A percentile compares a stretch with the other conserved stretches of the same genome.
Conservation (phyloP, 2,113 vertebrate genomes). For the Elaphurus davidianus region DNA sequence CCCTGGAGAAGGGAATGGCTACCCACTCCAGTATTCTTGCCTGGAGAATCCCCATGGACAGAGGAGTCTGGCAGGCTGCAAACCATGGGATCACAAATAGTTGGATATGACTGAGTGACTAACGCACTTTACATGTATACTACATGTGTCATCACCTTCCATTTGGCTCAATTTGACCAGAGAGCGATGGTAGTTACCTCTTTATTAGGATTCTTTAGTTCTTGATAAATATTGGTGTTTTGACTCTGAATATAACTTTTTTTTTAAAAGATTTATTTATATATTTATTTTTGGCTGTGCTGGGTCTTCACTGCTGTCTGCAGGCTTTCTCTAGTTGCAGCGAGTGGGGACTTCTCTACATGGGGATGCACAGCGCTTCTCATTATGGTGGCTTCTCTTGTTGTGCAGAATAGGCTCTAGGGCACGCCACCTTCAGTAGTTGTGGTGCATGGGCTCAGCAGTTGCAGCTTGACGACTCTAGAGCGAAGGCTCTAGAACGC, state of each 20-base stretch:
- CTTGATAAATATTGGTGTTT: neutral
- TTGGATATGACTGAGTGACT: neutral
- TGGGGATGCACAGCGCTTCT: too few species aligned
- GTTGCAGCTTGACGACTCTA: neutral
- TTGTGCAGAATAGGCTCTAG: fast-evolving
- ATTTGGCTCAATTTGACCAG: neutral
- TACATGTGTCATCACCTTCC: neutral
- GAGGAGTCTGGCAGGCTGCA: neutral
- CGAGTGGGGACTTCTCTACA: neutral
- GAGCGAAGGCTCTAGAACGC: neutral
- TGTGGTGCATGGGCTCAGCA: neutral
- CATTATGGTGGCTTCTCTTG: neutral
- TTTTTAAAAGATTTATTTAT: neutral
- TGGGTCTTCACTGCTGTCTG: neutral
- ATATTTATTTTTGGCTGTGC: neutral
- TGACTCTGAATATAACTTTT: neutral
- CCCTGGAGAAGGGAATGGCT: neutral
- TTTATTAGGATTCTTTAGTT: neutral
- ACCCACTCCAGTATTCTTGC: neutral
- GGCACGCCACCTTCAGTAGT: neutral
- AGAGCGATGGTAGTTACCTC: neutral
- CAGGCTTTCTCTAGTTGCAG: neutral
- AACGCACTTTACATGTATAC: neutral
- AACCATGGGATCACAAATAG: neutral
- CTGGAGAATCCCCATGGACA: neutral